phyloP scores from a whole-genome alignment of 2,888 invertebrate genomes.

The Boloria selene region DNA sequence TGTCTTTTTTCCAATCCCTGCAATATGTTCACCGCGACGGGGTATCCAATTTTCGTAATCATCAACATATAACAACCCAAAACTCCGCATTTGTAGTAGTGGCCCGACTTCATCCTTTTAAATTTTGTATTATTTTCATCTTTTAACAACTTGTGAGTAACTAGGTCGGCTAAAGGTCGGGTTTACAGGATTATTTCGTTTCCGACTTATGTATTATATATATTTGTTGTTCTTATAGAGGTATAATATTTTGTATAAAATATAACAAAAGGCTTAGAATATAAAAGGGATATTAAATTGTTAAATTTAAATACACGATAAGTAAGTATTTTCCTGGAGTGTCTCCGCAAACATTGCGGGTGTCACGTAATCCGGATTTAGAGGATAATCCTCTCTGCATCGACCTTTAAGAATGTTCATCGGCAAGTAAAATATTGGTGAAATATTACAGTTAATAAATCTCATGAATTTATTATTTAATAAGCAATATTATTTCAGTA shows the following conservation, averaged over 20 bases:
- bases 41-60: no score
- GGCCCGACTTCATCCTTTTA: no score
- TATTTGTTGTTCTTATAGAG: not conserved
- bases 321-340: slow-evolving; percentile 29
- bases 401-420: slow-evolving; percentile 42
- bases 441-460: slow-evolving; percentile 37
- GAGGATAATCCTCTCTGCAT: slow-evolving; percentile 41
- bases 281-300: slow-evolving; percentile 4
- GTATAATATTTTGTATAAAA: not conserved
- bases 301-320: slow-evolving; percentile 15
- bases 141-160: no score
- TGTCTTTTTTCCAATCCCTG: no score
- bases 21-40: no score
- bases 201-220: no score
- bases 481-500: not conserved
- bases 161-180: no score
- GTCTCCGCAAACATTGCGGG: slow-evolving; percentile 41
- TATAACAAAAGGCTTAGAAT: not conserved
- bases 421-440: slow-evolving; percentile 37
- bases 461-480: slow-evolving; percentile 1
- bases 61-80: no score
- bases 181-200: no score
- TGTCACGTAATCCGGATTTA: slow-evolving; percentile 45
- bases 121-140: no score
- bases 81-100: no score